A percentile compares a stretch with the other conserved stretches of the same genome.
phyloP scores from a whole-genome alignment of 2,113 vertebrate species.

The Gasterosteus nipponicus region DNA sequence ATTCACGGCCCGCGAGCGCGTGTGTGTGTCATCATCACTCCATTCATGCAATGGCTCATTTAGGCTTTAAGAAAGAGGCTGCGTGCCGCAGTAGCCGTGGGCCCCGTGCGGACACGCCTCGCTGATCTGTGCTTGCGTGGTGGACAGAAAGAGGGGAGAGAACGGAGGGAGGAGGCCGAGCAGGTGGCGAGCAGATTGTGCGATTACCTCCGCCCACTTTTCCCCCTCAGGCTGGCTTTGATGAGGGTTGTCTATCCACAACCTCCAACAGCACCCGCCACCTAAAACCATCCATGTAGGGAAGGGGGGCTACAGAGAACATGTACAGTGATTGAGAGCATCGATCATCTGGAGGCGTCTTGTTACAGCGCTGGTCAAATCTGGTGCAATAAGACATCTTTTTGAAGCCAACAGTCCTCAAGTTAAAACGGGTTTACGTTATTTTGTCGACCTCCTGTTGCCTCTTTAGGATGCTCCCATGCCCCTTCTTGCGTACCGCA shows the following conservation, averaged over 20 bases:
- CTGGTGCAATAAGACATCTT: conserved; percentile 15
- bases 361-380: neutral
- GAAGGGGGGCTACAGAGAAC: neutral
- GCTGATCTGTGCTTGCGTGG: conserved; percentile 44
- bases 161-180: conserved; percentile 32
- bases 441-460: neutral
- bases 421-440: neutral
- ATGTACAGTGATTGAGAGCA: conserved; percentile 15
- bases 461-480: neutral
- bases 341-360: neutral
- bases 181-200: conserved; percentile 73
- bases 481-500: neutral
- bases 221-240: conserved; percentile 35
- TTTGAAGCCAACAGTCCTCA: neutral
- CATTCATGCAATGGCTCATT: conserved; percentile 36
- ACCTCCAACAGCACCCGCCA: conserved; percentile 4
- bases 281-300: neutral
- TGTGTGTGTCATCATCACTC: conserved; percentile 26
- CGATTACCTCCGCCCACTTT: conserved; percentile 32
- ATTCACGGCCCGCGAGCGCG: neutral
- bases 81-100: conserved; percentile 21
- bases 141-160: conserved; percentile 17
- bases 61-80: conserved; percentile 19
- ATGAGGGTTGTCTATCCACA: conserved; percentile 13
- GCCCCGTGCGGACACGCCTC: conserved; percentile 47